Conservation (phyloP, 2,797 vertebrate genomes). For the Cercopithecus petaurista region DNA sequence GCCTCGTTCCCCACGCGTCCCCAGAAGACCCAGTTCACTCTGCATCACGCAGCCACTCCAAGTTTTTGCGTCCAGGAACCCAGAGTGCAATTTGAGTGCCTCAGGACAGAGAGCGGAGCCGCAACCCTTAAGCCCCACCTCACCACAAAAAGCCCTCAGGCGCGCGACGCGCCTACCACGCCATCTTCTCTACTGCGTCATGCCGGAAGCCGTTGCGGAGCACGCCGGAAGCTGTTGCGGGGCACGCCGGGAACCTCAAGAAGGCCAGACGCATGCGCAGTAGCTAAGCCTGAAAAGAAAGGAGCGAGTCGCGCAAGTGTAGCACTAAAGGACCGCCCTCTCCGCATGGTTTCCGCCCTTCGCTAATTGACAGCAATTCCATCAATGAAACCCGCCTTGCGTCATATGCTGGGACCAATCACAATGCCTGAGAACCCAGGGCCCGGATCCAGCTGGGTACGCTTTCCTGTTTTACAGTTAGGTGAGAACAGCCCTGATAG, state of each 20-base stretch:
- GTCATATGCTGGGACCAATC: background rate
- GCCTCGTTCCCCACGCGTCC: background rate
- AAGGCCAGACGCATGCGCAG: background rate
- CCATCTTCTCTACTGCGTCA: accelerated
- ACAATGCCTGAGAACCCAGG: background rate
- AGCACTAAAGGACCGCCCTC: accelerated
- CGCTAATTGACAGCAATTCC: background rate
- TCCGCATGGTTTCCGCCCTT: background rate
- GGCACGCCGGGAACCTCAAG: accelerated
- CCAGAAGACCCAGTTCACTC: background rate
- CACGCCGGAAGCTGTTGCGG: background rate
- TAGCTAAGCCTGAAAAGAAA: accelerated
- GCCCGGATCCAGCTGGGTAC: too few relatives aligned
- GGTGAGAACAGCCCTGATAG: too few relatives aligned
- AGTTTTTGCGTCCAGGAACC: background rate
- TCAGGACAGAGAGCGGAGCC: accelerated
- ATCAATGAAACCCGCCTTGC: background rate
- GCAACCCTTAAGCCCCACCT: accelerated
- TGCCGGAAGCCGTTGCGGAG: background rate
- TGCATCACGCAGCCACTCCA: background rate
- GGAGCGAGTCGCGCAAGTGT: accelerated
- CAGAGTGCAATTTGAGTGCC: accelerated
- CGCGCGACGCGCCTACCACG: accelerated
- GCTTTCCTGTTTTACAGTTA: background rate
- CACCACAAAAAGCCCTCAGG: background rate